Evolutionary conservation across 2,113 vertebrate species (phyloP).

Genomic region (pig (Sus scrofa)): DNA sequence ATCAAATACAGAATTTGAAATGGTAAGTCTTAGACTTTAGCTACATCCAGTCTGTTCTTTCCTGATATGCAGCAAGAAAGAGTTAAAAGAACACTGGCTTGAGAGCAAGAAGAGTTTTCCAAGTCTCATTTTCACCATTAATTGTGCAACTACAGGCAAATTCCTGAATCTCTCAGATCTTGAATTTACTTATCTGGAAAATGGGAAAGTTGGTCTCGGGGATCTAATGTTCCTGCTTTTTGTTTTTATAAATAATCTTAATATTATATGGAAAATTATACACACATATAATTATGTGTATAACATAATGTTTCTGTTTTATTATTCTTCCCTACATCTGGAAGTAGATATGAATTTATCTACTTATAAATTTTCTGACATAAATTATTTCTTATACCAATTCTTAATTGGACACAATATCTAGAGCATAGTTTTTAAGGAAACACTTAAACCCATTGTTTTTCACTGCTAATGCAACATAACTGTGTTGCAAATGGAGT

Average conservation of each 20-base stretch:
- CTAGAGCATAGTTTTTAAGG: not conserved
- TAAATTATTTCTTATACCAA: slow-evolving; percentile 30
- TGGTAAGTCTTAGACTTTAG: not conserved
- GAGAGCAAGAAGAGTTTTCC: not conserved
- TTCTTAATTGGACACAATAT: not conserved
- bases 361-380: not conserved
- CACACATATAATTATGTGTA: not conserved
- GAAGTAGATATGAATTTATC: not conserved
- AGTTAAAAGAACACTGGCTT: not conserved
- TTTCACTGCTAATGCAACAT: not conserved
- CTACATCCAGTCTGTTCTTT: not conserved
- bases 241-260: not conserved
- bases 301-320: not conserved
- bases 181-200: slow-evolving; percentile 22
- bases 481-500: not conserved
- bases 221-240: not conserved
- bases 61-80: not conserved
- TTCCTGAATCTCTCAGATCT: not conserved
- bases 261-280: not conserved
- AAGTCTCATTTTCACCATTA: not conserved
- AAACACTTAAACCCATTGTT: not conserved
- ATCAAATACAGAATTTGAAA: not conserved
- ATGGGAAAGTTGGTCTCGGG: not conserved
- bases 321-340: not conserved
- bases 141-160: not conserved